Evolutionary conservation across 1,140 invertebrate species (phyloP).

Genomic region (Hyposmocoma kahamanoa): DNA sequence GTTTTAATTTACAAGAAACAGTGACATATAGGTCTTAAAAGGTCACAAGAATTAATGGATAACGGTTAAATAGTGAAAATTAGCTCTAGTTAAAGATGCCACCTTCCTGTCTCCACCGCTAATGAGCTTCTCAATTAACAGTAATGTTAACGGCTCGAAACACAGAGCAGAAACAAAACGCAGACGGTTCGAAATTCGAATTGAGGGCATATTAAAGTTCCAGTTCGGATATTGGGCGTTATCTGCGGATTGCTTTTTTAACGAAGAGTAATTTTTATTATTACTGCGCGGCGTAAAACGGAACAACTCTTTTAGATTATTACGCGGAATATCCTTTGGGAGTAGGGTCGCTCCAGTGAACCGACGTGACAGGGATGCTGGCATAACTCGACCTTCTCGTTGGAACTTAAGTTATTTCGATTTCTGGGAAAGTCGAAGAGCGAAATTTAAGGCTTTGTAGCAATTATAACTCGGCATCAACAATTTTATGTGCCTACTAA

Average conservation of each 20-base stretch:
- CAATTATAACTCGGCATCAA: too few relatives aligned
- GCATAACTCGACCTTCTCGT: too few relatives aligned
- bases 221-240: neutral
- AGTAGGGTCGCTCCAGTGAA: neutral
- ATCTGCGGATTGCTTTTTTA: conserved; percentile 1
- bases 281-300: neutral
- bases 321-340: neutral
- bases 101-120: conserved; percentile 15
- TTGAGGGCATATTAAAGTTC: neutral
- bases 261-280: conserved; percentile 6
- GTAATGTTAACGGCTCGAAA: neutral
- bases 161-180: neutral
- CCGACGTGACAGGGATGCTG: too few relatives aligned
- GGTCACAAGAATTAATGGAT: neutral
- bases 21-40: too few relatives aligned
- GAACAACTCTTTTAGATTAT: neutral
- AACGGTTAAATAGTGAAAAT: neutral
- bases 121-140: conserved; percentile 35
- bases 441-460: too few relatives aligned
- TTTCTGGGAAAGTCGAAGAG: too few relatives aligned
- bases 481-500: too few relatives aligned
- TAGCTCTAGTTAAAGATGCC: neutral
- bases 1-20: too few relatives aligned
- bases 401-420: too few relatives aligned
- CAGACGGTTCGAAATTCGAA: neutral